phyloP scores from a whole-genome alignment of 2,113 vertebrate genomes.

The Chaetorhynchus papuensis region DNA sequence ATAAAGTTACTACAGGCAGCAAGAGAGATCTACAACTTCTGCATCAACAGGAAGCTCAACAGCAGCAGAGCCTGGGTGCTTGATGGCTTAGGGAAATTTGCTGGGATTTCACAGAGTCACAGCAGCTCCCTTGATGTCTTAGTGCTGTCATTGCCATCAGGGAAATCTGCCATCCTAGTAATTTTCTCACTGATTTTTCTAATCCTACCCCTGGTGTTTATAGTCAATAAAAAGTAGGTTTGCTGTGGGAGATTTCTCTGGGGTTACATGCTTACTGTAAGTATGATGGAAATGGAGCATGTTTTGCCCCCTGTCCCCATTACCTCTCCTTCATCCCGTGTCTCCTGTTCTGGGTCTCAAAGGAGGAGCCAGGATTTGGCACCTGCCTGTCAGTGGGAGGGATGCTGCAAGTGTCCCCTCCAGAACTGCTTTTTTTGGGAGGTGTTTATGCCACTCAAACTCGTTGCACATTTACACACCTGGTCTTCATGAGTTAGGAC shows the following conservation, averaged over 20 bases:
- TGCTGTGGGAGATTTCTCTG: neutral
- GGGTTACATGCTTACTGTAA: neutral
- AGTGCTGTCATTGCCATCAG: neutral
- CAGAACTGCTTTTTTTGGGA: neutral
- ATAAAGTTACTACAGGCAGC: neutral
- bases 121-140: neutral
- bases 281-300: neutral
- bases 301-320: neutral
- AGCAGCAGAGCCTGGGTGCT: fast-evolving
- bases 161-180: neutral
- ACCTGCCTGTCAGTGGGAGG: neutral
- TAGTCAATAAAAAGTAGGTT: neutral
- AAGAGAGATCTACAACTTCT: neutral
- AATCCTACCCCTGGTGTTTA: neutral
- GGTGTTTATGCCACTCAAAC: neutral
- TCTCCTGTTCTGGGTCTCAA: fast-evolving
- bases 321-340: neutral
- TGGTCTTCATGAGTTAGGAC: neutral
- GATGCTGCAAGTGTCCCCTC: neutral
- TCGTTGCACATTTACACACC: neutral
- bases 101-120: neutral
- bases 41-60: neutral
- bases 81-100: neutral
- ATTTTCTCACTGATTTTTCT: neutral
- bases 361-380: neutral